These are phyloP conservation scores for Volucella zonaria DNA, from an alignment of 2,888 invertebrate genomes.

Conservation along the genomic window DNA sequence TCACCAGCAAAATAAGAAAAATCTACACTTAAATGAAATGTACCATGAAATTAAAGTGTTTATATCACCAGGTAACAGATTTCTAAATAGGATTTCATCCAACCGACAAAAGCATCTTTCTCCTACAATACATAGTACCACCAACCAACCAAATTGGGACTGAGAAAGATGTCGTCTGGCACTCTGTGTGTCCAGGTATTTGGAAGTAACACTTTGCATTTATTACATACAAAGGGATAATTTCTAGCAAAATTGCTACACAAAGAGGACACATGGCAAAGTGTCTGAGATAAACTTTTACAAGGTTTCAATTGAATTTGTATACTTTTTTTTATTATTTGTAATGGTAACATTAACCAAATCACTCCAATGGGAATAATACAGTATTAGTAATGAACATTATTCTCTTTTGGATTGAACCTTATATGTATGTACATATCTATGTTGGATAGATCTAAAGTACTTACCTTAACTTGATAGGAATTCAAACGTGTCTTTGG, in stretches of 20 bases:
- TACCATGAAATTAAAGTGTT: conserved; percentile 79
- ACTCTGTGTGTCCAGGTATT: conserved; percentile 58
- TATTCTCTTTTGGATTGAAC: conserved; percentile 20
- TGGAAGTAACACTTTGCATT: conserved; percentile 67
- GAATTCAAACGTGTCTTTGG: conserved; percentile 98
- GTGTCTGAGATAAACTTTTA: conserved; percentile 54
- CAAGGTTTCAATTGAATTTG: conserved; percentile 32
- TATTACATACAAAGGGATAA: conserved; percentile 61
- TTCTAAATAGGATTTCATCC: conserved; percentile 53
- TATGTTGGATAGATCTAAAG: conserved; percentile 9
- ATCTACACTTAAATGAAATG: conserved; percentile 76
- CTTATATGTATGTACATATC: background rate
- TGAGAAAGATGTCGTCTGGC: conserved; percentile 46
- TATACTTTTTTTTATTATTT: background rate
- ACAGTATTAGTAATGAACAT: conserved; percentile 38
- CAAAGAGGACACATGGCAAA: conserved; percentile 17
- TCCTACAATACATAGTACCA: background rate
- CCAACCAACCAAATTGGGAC: background rate
- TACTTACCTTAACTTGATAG: conserved; percentile 98
- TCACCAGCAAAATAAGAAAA: conserved; percentile 19
- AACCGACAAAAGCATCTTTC: background rate
- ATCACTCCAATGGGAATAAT: conserved; percentile 11
- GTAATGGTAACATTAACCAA: conserved; percentile 25
- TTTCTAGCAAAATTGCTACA: conserved; percentile 17
- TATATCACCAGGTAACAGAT: conserved; percentile 73